phyloP scores from a whole-genome alignment of 2,888 invertebrate species.

The Lucinisca nassula region DNA sequence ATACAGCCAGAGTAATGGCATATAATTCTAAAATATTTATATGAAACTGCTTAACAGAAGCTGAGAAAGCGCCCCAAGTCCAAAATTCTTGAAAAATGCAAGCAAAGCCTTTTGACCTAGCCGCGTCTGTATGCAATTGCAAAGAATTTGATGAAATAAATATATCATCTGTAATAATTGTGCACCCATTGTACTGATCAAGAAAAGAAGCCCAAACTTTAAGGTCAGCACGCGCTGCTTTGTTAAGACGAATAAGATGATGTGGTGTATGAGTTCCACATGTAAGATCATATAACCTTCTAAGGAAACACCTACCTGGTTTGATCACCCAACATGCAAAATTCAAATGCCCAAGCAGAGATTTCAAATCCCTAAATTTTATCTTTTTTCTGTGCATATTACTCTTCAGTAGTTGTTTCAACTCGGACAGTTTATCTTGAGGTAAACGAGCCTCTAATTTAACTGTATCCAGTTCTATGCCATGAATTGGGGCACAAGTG shows the following conservation, averaged over 20 bases:
- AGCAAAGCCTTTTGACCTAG: slow-evolving; percentile 34
- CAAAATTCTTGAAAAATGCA: slow-evolving; percentile 18
- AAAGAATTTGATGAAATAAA: slow-evolving; percentile 39
- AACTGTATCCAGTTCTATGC: slow-evolving; percentile 24
- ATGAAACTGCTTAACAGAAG: slow-evolving; percentile 14
- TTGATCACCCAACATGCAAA: slow-evolving; percentile 49
- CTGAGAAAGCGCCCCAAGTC: slow-evolving; percentile 37
- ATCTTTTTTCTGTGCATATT: slow-evolving; percentile 2
- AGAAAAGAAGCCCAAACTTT: slow-evolving; percentile 32
- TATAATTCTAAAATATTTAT: slow-evolving; percentile 50
- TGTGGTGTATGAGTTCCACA: not conserved
- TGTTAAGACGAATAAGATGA: slow-evolving; percentile 26
- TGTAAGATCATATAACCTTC: slow-evolving; percentile 46
- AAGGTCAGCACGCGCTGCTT: slow-evolving; percentile 34
- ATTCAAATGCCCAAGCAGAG: slow-evolving; percentile 30
- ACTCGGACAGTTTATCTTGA: not conserved
- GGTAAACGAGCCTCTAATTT: slow-evolving; percentile 27
- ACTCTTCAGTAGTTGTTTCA: not conserved
- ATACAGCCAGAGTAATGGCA: slow-evolving; percentile 47
- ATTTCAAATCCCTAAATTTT: slow-evolving; percentile 18
- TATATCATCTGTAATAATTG: slow-evolving; percentile 32
- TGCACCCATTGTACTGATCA: slow-evolving; percentile 36
- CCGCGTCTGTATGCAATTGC: slow-evolving; percentile 31
- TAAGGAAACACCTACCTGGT: slow-evolving; percentile 44
- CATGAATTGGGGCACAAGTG: slow-evolving; percentile 29